Evolutionary conservation across 2,888 invertebrate genomes (phyloP).

Genomic region (Sceliomorpha sp.): DNA sequence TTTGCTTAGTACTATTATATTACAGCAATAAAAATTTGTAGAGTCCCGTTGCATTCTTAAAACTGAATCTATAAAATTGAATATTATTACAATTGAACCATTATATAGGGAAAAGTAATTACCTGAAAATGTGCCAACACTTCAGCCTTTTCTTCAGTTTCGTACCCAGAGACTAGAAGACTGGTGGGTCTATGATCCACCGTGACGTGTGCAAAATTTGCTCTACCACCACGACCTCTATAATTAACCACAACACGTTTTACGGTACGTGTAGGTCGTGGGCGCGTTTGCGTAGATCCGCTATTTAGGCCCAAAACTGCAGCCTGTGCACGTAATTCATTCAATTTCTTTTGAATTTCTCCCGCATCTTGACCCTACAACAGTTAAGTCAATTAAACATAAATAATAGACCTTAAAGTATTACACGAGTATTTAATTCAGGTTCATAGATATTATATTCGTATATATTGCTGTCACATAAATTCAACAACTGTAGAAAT

Average conservation of each 20-base stretch:
- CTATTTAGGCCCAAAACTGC: conserved; percentile 79
- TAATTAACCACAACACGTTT: conserved; percentile 61
- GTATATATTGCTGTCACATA: too few species aligned
- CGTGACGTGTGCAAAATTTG: conserved; percentile 82
- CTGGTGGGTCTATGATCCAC: conserved; percentile 94
- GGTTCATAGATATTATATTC: too few species aligned
- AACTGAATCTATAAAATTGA: too few species aligned
- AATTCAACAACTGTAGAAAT: too few species aligned
- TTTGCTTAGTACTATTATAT: background rate
- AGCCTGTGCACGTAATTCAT: conserved; percentile 85
- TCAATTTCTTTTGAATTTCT: conserved; percentile 86
- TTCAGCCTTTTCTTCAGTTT: conserved; percentile 89
- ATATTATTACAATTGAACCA: too few species aligned
- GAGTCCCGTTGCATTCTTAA: too few species aligned
- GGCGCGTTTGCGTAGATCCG: conserved; percentile 61
- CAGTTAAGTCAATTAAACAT: too few species aligned
- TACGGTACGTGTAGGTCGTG: conserved; percentile 69
- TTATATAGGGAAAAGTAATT: too few species aligned
- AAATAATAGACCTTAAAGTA: too few species aligned
- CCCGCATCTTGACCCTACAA: conserved; percentile 89
- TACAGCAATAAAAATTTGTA: too few species aligned
- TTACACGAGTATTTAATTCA: too few species aligned
- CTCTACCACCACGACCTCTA: conserved; percentile 77
- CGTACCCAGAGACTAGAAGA: conserved; percentile 92
- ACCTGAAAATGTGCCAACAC: conserved; percentile 92